Evolutionary conservation across 2,113 vertebrate species (phyloP), one percentile per base, ranked within the genome.

Genomic region (Neotragus pygmaeus): DNA sequence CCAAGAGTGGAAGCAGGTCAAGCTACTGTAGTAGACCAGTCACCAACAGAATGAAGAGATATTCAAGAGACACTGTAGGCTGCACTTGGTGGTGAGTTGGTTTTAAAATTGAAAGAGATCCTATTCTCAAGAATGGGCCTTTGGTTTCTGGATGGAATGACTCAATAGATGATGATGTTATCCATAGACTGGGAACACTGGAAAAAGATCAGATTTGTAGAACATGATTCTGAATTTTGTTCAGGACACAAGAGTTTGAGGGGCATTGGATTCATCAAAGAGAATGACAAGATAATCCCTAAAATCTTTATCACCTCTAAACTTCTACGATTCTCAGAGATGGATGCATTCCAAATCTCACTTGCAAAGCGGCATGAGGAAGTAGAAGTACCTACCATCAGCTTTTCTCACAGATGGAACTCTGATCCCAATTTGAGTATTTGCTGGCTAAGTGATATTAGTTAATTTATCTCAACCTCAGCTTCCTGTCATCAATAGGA

Each of bases 261-360:
- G 15, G 33, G 16, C 62, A 75, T 58, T 60, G 43, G 64, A n/a
- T 49, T 49, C 8, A 57, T 27, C n/a, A 25, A 43, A 45, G 12
- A 82, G 66, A 49, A 90, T 86, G 12, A 11, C 12, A 30, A 55
- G 14, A 84, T 66, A 25, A 45, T 6, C 36, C 39, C 12, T 55
- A 73, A 30, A 77, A 9, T 62, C 49, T 83, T 28, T 47, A 36
- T 49, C 23, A 15, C 3, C 13, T 88, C 25, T 43, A 28, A 64
- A 51, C 57, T 39, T 15, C 39, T 75, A 4, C 7, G 33, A 28
- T 84, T 81, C 21, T 73, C n/a, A 53, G 64, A 55, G 70, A 57
- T 16, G 23, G 73, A 30, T 23, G 2, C 0, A 43, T 83, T 21
- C 33, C 2, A 11, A 17, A 23, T 30, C 13, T 33, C 7, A 0